Percentiles rank a stretch among this genome's conserved stretches.
phyloP scores from a whole-genome alignment of 2,888 invertebrate genomes.

The Frankliniella fusca region DNA sequence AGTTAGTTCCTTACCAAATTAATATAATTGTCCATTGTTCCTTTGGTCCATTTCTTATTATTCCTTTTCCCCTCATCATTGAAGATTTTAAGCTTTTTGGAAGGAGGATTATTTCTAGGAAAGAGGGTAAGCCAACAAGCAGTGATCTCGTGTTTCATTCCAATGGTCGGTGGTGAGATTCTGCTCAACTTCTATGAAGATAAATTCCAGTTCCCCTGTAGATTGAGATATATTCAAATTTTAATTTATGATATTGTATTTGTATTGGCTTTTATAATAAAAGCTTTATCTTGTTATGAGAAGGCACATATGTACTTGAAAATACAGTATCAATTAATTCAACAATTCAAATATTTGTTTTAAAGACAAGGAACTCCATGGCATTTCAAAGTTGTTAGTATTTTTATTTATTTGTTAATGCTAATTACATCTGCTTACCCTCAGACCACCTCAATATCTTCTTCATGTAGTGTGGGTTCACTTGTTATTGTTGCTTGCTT shows the following conservation, averaged over 20 bases:
- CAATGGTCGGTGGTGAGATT: background rate
- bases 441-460: background rate
- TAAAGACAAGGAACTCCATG: background rate
- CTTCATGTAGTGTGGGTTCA: background rate
- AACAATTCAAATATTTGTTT: background rate
- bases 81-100: too few relatives aligned
- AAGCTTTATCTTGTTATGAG: too few relatives aligned
- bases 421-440: background rate
- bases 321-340: background rate
- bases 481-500: constrained; percentile 17
- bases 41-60: too few relatives aligned
- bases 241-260: too few relatives aligned
- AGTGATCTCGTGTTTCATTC: background rate
- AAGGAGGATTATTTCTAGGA: too few relatives aligned
- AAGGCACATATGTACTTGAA: constrained; percentile 21
- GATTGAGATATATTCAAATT: too few relatives aligned
- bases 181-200: background rate
- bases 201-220: too few relatives aligned
- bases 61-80: too few relatives aligned
- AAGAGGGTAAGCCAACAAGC: background rate
- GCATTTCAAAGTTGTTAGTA: background rate
- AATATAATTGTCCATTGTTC: too few relatives aligned
- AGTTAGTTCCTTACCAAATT: too few relatives aligned
- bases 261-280: background rate
- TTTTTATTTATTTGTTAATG: background rate